phyloP scores from a whole-genome alignment of 2,113 vertebrate genomes.

The Ardeotis arabs region DNA sequence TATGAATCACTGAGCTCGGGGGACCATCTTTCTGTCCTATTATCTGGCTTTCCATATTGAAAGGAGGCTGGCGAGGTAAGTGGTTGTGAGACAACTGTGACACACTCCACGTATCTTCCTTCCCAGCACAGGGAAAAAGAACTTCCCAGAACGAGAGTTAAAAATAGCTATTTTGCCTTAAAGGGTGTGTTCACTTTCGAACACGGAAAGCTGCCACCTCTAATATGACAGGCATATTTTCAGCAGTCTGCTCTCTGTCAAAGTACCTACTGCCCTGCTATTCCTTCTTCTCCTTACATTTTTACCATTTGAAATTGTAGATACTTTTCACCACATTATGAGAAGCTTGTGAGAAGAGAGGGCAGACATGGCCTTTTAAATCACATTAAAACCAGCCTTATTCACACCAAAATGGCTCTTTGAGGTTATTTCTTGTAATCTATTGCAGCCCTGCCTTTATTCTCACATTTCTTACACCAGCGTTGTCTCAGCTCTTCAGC shows the following conservation, averaged over 20 bases:
- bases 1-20: not conserved
- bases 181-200: not conserved
- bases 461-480: not conserved
- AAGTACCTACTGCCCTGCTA: not conserved
- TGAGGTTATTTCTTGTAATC: not conserved
- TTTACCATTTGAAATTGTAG: not conserved
- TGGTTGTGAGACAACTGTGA: not conserved
- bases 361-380: not conserved
- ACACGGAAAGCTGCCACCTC: not conserved
- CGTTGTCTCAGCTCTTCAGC: not conserved
- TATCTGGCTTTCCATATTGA: not conserved
- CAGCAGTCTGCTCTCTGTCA: not conserved
- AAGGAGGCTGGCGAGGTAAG: not conserved
- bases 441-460: not conserved
- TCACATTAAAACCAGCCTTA: not conserved
- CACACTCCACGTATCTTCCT: not conserved
- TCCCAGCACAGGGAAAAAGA: not conserved
- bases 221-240: not conserved
- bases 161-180: slow-evolving; percentile 23
- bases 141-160: not conserved
- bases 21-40: not conserved
- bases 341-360: not conserved
- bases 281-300: not conserved
- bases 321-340: not conserved
- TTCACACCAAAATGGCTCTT: not conserved